Percentiles rank a stretch among this genome's conserved stretches.
phyloP scores from a whole-genome alignment of 64 coral and sea anemone genomes.

The Actinia tenebrosa region DNA sequence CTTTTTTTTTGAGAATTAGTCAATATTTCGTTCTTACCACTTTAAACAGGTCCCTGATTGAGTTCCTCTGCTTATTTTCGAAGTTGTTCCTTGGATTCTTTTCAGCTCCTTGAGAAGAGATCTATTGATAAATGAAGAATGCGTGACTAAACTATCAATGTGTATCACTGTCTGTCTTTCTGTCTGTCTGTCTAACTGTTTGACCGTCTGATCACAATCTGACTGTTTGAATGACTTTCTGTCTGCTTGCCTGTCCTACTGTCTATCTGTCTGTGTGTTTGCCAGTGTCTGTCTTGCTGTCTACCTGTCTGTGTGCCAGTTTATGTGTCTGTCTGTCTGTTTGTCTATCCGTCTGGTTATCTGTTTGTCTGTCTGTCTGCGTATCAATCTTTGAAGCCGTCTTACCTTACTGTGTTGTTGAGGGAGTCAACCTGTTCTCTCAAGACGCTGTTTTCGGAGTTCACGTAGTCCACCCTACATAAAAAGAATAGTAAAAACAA shows the following conservation, averaged over 20 bases:
- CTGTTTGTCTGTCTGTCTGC: background rate
- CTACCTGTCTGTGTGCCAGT: too few relatives aligned
- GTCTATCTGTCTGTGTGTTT: background rate
- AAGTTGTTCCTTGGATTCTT: background rate
- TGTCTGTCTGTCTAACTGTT: background rate
- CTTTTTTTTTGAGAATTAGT: too few relatives aligned
- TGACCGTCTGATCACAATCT: background rate
- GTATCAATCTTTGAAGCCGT: background rate
- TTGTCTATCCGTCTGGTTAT: too few relatives aligned
- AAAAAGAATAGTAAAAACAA: background rate
- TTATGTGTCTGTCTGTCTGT: too few relatives aligned
- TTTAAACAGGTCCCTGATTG: conserved; percentile 1
- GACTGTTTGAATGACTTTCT: background rate
- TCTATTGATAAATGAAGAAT: background rate
- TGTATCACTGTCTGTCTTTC: too few relatives aligned
- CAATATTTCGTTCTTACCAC: background rate
- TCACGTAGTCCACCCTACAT: conserved; percentile 25
- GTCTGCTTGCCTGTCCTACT: background rate
- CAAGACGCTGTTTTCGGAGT: conserved; percentile 41
- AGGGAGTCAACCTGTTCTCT: conserved; percentile 42
- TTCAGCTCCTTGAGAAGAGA: background rate
- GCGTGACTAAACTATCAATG: background rate
- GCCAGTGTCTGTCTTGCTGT: background rate
- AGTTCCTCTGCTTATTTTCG: background rate
- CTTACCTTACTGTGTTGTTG: conserved; percentile 46